phyloP scores from a whole-genome alignment of 53 echinoderm and acorn worm genomes.

The Echinarachnius parma region DNA sequence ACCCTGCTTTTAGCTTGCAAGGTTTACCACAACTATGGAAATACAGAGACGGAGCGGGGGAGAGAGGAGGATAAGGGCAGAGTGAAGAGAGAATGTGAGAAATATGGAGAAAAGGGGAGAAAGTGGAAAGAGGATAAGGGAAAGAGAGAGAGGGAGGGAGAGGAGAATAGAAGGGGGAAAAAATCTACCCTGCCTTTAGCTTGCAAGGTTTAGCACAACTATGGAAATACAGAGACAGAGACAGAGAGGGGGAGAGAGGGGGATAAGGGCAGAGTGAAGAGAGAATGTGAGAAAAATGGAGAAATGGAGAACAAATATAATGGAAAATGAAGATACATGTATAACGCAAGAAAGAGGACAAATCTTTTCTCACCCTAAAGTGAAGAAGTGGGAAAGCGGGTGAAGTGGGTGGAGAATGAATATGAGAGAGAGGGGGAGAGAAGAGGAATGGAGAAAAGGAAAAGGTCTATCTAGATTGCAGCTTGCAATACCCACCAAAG shows the following conservation, averaged over 20 bases:
- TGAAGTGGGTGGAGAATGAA: neutral
- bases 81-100: neutral
- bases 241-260: neutral
- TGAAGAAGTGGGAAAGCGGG: neutral
- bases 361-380: too few relatives aligned
- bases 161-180: neutral
- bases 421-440: neutral
- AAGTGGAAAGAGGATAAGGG: neutral
- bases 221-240: neutral
- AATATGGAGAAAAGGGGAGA: neutral
- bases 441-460: too few relatives aligned
- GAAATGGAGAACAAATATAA: neutral
- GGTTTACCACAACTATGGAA: too few relatives aligned
- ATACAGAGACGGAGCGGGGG: neutral
- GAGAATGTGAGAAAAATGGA: neutral
- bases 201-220: too few relatives aligned
- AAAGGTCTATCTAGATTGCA: too few relatives aligned
- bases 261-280: neutral
- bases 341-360: too few relatives aligned
- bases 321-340: too few relatives aligned
- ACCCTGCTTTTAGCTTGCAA: too few relatives aligned
- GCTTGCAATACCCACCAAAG: too few relatives aligned
- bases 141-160: neutral
- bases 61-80: neutral
- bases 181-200: too few relatives aligned